Evolutionary conservation across 2,888 invertebrate genomes (phyloP), one percentile per base, ranked within the genome.

Genomic region (Epistrophella euchroma): DNA sequence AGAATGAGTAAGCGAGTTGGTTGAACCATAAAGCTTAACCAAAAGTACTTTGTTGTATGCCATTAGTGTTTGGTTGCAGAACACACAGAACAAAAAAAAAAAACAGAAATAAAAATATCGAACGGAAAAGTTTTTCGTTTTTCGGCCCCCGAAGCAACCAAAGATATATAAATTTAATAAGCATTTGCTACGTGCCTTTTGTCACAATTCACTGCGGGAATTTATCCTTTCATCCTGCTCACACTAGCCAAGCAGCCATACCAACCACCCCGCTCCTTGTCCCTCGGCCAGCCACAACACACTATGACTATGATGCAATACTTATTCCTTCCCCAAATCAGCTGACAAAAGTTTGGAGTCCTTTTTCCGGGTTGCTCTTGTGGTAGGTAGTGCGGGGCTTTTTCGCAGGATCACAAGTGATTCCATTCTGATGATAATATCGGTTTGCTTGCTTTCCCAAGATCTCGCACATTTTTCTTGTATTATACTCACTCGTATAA

Each of bases 181-280:
- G 85, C 85, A 81, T 76, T 80, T 43, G 68, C 68, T 76, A 72
- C 85, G 72, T 85, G 81, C 76, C 85, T 60, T 81, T 81, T 85
- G 81, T 76, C 76, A 68, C 81, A 81, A 76, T 76, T 85, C 80
- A 68, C 75, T 76, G 72, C 66, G 74, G 80, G 75, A 58, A 75
- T 75, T 66, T 66, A 72, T 75, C 64, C 72, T 72, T 80, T 80
- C 60, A 55, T 76, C 45, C 52, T 64, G 40, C 52, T 58, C 45
- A 66, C 58, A 64, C 45, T 71, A 74, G 32, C 35, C 40, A 60
- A 71, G 56, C 19, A 78, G 35, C 22, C 58, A 25, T n/a, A n/a
- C n/a, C 25, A 15, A 17, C n/a, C 60, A 82, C 45, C 50, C 22
- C 19, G n/a, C 25, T 17, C 28, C 32, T 25, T n/a, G 28, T 56